A percentile compares a stretch with the other conserved stretches of the same genome.
Evolutionary conservation across 2,888 invertebrate species (phyloP).

Genomic region (Physocephala rufipes): DNA sequence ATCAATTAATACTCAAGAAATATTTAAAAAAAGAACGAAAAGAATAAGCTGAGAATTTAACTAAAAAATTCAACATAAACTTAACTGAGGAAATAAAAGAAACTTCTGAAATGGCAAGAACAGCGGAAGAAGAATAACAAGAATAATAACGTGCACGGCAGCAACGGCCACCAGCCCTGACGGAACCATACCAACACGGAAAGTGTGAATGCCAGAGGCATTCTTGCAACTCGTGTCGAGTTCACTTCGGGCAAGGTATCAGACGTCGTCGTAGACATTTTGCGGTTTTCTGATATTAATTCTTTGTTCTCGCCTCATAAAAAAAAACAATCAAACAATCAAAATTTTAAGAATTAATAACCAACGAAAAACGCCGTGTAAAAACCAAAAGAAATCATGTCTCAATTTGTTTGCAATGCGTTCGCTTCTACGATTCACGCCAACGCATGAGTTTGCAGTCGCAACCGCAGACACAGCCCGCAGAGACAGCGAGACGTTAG

Average conservation of each 20-base stretch:
- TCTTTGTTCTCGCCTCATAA: slow-evolving; percentile 7
- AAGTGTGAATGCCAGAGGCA: slow-evolving; percentile 26
- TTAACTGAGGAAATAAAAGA: not conserved
- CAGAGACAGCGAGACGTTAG: not conserved
- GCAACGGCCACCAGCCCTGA: not conserved
- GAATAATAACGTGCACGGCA: not conserved
- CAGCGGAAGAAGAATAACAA: not conserved
- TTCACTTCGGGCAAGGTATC: not conserved
- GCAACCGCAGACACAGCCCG: not conserved
- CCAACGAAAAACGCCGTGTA: slow-evolving; percentile 25
- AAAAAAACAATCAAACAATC: slow-evolving; percentile 34
- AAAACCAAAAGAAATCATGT: slow-evolving; percentile 22
- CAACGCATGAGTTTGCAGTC: not conserved
- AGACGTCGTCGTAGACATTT: not conserved
- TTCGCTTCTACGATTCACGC: slow-evolving; percentile 19
- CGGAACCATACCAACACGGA: not conserved
- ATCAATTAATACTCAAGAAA: not conserved
- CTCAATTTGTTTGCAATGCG: slow-evolving; percentile 34
- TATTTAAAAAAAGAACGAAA: not conserved
- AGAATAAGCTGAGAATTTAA: too few relatives aligned
- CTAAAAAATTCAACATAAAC: not conserved
- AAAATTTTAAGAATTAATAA: slow-evolving; percentile 14
- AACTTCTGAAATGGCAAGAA: not conserved
- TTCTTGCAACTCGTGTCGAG: slow-evolving; percentile 32
- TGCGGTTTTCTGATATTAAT: slow-evolving; percentile 37